Percentiles rank a stretch among this genome's conserved stretches.
These are phyloP conservation scores for Parotocinclus haroldoi DNA, from an alignment of 2,797 vertebrate genomes.

Conservation along the genomic window DNA sequence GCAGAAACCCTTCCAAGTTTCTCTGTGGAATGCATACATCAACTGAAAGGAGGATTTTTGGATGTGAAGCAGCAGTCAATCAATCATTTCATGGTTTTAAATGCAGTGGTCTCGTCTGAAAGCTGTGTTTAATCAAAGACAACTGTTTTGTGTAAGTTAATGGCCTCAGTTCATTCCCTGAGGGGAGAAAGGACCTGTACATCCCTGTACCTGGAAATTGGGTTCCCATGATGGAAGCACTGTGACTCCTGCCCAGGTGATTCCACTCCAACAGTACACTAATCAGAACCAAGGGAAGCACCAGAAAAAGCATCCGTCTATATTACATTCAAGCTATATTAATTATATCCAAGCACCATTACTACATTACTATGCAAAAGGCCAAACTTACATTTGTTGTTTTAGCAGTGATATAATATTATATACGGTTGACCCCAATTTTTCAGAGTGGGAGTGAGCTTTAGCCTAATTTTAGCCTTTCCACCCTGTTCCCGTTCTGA, in stretches of 20 bases:
- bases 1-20: conserved; percentile 45
- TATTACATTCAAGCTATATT: too few relatives aligned
- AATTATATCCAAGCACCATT: too few relatives aligned
- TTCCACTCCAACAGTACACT: conserved; percentile 61
- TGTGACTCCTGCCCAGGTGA: conserved; percentile 52
- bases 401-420: too few relatives aligned
- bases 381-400: too few relatives aligned
- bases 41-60: conserved; percentile 2
- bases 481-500: too few relatives aligned
- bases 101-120: not conserved
- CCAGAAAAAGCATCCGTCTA: conserved; percentile 44
- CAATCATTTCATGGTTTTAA: not conserved
- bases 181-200: conserved; percentile 18
- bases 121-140: not conserved
- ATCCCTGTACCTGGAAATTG: conserved; percentile 52
- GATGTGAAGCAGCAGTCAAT: not conserved
- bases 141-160: not conserved
- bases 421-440: too few relatives aligned
- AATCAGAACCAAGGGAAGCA: conserved; percentile 67
- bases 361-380: too few relatives aligned
- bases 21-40: conserved; percentile 30
- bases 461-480: too few relatives aligned
- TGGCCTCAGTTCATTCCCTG: conserved; percentile 7
- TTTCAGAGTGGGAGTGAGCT: too few relatives aligned
- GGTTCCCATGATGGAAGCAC: conserved; percentile 52